Conservation (phyloP, 2,888 invertebrate genomes). For the Ptilodon capucinus region DNA sequence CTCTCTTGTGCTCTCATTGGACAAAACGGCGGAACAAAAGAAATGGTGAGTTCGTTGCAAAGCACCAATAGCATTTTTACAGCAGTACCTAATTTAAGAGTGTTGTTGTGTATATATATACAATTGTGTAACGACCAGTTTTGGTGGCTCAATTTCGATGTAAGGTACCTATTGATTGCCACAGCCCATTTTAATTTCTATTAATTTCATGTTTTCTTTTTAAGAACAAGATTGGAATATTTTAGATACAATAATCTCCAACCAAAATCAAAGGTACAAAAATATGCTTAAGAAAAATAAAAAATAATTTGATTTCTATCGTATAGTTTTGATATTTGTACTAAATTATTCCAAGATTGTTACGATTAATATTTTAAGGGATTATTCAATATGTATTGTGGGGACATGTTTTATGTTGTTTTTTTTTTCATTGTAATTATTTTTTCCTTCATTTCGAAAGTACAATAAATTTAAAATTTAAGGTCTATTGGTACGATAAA, state of each 20-base stretch:
- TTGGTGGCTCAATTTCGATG: conserved; percentile 57
- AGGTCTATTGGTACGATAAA: too few relatives aligned
- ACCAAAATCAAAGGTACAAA: neutral
- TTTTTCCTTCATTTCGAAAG: too few relatives aligned
- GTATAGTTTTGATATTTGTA: conserved; percentile 2
- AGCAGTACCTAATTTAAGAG: conserved; percentile 32
- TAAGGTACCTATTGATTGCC: conserved; percentile 49
- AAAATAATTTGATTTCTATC: neutral
- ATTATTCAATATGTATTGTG: conserved; percentile 45
- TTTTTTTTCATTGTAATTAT: too few relatives aligned
- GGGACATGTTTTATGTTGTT: conserved; percentile 50
- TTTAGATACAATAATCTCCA: too few relatives aligned
- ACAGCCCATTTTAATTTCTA: conserved; percentile 39
- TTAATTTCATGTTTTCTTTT: conserved; percentile 38
- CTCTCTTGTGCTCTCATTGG: conserved; percentile 1
- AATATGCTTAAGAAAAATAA: neutral
- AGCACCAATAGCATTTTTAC: conserved; percentile 33
- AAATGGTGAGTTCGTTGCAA: conserved; percentile 37
- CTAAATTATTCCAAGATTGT: conserved; percentile 50
- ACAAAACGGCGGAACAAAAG: neutral
- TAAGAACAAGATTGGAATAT: conserved; percentile 37
- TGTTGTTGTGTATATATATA: conserved; percentile 45
- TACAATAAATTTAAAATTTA: too few relatives aligned
- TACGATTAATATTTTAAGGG: conserved; percentile 43
- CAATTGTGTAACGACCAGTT: conserved; percentile 42